Evolutionary conservation across 2,797 vertebrate genomes (phyloP), one percentile per base, ranked within the genome.

Genomic region (Selene dorsalis): DNA sequence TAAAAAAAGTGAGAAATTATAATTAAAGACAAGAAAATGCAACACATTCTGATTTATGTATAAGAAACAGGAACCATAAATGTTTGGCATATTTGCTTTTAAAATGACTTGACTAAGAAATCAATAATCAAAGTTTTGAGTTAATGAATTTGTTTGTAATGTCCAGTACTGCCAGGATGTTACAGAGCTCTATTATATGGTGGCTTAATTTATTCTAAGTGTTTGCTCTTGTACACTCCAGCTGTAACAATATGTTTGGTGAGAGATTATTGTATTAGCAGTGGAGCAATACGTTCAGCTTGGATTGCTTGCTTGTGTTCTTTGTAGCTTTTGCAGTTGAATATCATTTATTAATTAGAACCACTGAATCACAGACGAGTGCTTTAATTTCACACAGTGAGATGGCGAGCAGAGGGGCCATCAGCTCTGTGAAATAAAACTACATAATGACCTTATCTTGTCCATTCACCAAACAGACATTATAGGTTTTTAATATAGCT

Each of bases 301-400:
- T 57, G 28, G 71, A 90, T 70, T 86, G 53, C 79, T 76, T 78
- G 64, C 70, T 66, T 39, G 26, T 74, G 61, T 68, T 47, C 41
- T 78, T 65, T 53, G 50, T 64, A 80, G 61, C 73, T 80, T 86
- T 73, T 71, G 55, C 70, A 84, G 66, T 65, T 66, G 57, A 71
- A 68, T 26, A 75, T 79, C 2, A 35, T 68, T 85, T 80, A 87
- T 80, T 79, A 86, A 91, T 91, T 90, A 84, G 58, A 59, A 56
- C 20, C 47, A 55, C 56, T 11, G 32, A 82, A 84, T n/a, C 73
- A 62, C 39, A 62, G 65, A 43, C 62, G 39, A 48, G 75, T 64
- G 66, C 61, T 80, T 75, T 64, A 16, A 24, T 61, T 65, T 60
- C 61, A 38, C 45, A 22, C 73, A 9, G 69, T 57, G 69, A 68